Conservation (phyloP, 2,113 vertebrate species). For the Lophura nycthemera region DNA sequence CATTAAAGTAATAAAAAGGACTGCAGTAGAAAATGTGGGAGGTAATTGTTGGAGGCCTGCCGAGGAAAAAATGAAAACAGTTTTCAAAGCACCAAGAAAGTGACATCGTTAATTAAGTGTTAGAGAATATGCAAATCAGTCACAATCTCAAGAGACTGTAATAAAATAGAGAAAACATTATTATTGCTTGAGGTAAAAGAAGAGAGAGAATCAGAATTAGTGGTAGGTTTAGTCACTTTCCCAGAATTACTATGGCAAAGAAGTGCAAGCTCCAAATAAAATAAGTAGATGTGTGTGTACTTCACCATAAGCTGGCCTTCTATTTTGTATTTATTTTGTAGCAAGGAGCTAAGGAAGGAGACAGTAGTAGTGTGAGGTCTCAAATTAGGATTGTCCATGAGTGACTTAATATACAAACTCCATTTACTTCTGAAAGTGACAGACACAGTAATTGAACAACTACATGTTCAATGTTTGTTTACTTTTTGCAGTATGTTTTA, state of each 20-base stretch:
- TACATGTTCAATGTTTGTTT: background rate
- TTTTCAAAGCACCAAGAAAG: conserved; percentile 83
- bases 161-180: conserved; percentile 83
- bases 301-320: background rate
- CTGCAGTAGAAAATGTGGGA: conserved; percentile 83
- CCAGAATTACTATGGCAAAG: conserved; percentile 18
- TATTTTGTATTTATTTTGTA: background rate
- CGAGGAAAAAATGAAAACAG: conserved; percentile 78
- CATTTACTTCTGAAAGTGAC: conserved; percentile 55
- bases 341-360: conserved; percentile 2
- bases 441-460: background rate
- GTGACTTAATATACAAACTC: conserved; percentile 42
- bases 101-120: conserved; percentile 86
- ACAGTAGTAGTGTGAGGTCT: background rate
- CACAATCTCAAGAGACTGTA: conserved; percentile 76
- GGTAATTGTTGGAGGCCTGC: conserved; percentile 84
- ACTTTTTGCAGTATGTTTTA: background rate
- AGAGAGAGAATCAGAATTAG: conserved; percentile 52
- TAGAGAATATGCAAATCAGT: conserved; percentile 84
- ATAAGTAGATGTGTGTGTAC: background rate
- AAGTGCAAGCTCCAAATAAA: background rate
- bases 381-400: conserved; percentile 41
- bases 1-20: conserved; percentile 89
- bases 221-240: conserved; percentile 58
- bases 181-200: conserved; percentile 72